Base-by-base conservation (phyloP, 1,140 invertebrate species). In the Globodera rostochiensis region DNA sequence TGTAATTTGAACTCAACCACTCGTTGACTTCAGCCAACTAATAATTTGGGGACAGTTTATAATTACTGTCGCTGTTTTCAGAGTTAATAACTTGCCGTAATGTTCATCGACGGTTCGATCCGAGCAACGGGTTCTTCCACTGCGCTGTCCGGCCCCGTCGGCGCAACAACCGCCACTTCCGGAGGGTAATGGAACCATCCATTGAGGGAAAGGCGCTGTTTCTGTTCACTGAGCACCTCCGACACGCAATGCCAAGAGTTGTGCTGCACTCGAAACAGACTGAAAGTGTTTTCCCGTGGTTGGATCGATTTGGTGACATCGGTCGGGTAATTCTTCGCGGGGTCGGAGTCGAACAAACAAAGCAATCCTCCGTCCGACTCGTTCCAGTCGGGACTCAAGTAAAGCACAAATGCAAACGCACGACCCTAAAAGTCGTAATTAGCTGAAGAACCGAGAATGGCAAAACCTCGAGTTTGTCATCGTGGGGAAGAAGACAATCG, bases 171-270 rank as follows among this genome's bases (percentile, higher is more conserved):
- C n/a, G 86, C 69, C 15, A 67, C 21, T 3, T 60, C 66, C 45
- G 73, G 69, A 21, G 87, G 70, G 50, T 74, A 74, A 77, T 86
- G 87, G 74, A 88, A 86, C 86, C 86, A 86, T 53, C 86, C 86
- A 73, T 86, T 86, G n/a, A 86, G 66, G 25, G 87, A 87, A 19
- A 88, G 60, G 25, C 86, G 85, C 15, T 49, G 46, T 49, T 87
- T 81, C 1, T 74, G 73, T 6, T 81, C 64, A 45, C 19, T 64
- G 46, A 87, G 57, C 4, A 88, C 85, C 77, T 86, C 85, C n/a
- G 60, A 53, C 15, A 86, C 86, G 11, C 69, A 74, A 82, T 86
- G 86, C 86, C 86, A 86, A 19, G 86, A 87, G 53, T 87, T 85
- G 15, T 76, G 69, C 11, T 76, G 74, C 21, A 86, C 87, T n/a